Base-by-base conservation (phyloP, 2,797 vertebrate genomes). In the Anabas testudineus region DNA sequence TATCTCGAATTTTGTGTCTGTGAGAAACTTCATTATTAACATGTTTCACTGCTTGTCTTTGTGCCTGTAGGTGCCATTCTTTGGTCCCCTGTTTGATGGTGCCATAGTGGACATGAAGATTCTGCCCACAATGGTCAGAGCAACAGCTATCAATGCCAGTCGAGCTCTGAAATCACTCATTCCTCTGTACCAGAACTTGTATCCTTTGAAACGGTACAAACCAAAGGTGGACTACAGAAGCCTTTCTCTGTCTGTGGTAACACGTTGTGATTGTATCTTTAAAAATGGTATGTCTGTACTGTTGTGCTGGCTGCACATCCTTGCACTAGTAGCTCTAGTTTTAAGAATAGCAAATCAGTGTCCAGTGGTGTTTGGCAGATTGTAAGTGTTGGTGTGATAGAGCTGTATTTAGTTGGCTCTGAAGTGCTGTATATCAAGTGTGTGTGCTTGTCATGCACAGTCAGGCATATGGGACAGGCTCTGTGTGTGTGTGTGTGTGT, bases 161-260 rank as follows among this genome's bases (percentile, higher is more conserved):
- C 95, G 97, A 78, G 97, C 98, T 26, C 91, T 99, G 69, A 99
- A 99, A 83, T 99, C 97, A 7, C 94, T 99, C 89, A 99, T 99
- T 75, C 96, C 98, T 2, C 93, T 99, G 13, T 99, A 99, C 94
- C 97, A 99, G 92, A 99, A 97, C 90, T 99, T 99, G 98, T 99
- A 99, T 99, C 97, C 97, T 99, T 90, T 84, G 2, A 71, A 73
- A 18, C 13, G 10, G 3, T 13, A 3, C 8, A 65, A 34, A 34
- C 14, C 12, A 45, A 53, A 74, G 65, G 80, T 86, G 80, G 41
- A 81, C 78, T 18, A 28, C 4, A 41, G 4, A 47, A 49, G 22
- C 1, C 5, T 2, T 18, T 3, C 0, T 28, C 24, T 5, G 9
- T 13, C 15, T 62, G 26, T 62, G 1, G 26, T 18, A 22, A 3